Evolutionary conservation across 2,888 invertebrate species (phyloP).

Genomic region (Anthrax anthrax): DNA sequence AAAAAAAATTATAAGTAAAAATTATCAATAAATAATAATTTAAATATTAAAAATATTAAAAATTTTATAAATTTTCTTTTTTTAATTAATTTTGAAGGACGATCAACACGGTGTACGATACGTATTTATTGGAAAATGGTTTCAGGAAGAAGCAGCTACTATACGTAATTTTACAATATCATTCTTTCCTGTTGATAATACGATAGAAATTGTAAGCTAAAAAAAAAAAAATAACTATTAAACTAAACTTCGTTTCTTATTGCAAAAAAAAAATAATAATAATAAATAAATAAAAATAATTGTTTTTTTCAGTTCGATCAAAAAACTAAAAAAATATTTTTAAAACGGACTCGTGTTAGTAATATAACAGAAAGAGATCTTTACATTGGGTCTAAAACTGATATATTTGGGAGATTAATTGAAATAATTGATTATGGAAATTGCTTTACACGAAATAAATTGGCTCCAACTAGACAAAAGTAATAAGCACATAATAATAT

Average conservation of each 20-base stretch:
- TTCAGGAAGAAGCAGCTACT: constrained; percentile 61
- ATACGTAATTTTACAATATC: constrained; percentile 60
- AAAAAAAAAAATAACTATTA: not conserved
- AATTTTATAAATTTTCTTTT: too few species aligned
- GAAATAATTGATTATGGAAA: constrained; percentile 61
- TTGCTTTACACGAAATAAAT: constrained; percentile 46
- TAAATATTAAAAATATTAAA: too few species aligned
- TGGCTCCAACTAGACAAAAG: constrained; percentile 51
- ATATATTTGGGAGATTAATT: constrained; percentile 58
- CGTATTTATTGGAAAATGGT: constrained; percentile 70
- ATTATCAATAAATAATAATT: too few species aligned
- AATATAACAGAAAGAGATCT: constrained; percentile 50
- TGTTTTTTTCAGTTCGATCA: constrained; percentile 41
- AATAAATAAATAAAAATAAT: too few species aligned
- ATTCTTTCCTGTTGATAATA: constrained; percentile 61
- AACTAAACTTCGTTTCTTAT: not conserved
- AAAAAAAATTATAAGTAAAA: too few species aligned
- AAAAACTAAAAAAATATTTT: constrained; percentile 46
- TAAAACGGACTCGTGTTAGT: constrained; percentile 53
- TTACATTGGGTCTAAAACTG: constrained; percentile 57
- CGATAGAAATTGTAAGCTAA: constrained; percentile 58
- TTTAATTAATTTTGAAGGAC: too few species aligned
- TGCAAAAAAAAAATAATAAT: not conserved
- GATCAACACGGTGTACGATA: constrained; percentile 16
- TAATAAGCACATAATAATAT: constrained; percentile 23